Evolutionary conservation across 2,888 invertebrate genomes (phyloP).

Genomic region (Chromoteleia sp.): DNA sequence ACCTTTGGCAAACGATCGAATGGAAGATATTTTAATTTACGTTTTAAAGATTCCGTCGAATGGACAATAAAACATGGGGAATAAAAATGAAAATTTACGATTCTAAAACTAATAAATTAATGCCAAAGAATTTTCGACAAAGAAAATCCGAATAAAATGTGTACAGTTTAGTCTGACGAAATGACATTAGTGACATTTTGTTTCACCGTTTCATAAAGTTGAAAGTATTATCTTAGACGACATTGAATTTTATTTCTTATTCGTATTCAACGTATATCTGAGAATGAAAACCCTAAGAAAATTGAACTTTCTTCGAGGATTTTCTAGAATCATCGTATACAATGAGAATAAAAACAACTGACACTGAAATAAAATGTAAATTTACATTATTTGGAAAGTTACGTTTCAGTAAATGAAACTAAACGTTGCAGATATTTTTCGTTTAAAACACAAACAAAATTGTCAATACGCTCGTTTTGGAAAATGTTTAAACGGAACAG

Average conservation of each 20-base stretch:
- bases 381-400: constrained; percentile 19
- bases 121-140: too few species aligned
- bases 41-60: too few species aligned
- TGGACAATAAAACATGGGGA: not conserved
- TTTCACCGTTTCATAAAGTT: not conserved
- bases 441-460: too few species aligned
- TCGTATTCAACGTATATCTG: constrained; percentile 5
- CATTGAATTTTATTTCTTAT: not conserved
- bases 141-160: too few species aligned
- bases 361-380: constrained; percentile 23
- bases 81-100: too few species aligned
- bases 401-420: constrained; percentile 5
- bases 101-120: too few species aligned
- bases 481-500: too few species aligned
- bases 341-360: constrained; percentile 12
- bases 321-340: not conserved
- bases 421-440: too few species aligned
- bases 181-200: constrained; percentile 9
- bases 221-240: not conserved
- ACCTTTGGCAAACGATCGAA: too few species aligned
- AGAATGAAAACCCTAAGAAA: not conserved
- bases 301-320: constrained; percentile 13
- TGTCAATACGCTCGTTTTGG: too few species aligned
- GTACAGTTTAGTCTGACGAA: not conserved
- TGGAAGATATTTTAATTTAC: too few species aligned